These are phyloP conservation scores for Archilochus colubris DNA, from an alignment of 2,113 vertebrate genomes.

Conservation along the genomic window DNA sequence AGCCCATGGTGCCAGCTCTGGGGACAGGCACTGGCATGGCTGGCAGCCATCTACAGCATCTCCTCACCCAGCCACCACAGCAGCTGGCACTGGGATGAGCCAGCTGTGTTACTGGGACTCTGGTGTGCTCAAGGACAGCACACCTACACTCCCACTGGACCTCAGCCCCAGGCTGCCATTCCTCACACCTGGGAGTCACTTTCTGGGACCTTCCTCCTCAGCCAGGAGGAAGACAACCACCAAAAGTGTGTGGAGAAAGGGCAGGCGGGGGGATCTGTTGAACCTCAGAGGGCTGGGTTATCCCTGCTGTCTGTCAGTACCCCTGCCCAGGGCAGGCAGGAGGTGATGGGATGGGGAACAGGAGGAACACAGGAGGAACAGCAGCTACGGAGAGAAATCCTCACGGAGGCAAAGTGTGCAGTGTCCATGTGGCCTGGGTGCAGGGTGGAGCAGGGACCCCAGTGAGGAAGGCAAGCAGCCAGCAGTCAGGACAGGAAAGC, in stretches of 20 bases:
- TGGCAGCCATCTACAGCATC: background rate
- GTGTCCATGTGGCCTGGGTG: background rate
- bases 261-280: background rate
- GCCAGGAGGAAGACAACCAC: background rate
- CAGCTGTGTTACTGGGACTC: background rate
- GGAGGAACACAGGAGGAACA: background rate
- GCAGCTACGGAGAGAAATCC: background rate
- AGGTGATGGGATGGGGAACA: background rate
- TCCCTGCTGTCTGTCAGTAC: background rate
- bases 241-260: background rate
- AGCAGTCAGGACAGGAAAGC: conserved; percentile 57
- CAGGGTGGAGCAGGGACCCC: background rate
- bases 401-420: background rate
- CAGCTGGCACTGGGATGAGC: background rate
- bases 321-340: background rate
- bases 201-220: background rate
- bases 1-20: background rate
- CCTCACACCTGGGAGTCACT: background rate
- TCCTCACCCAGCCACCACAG: background rate
- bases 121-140: background rate
- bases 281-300: background rate
- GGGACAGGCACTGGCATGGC: accelerated
- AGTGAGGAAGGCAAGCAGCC: background rate
- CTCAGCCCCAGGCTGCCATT: background rate
- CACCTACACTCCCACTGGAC: background rate